These are phyloP conservation scores for Patiria pectinifera DNA, from an alignment of 53 echinoderm and acorn worm genomes.

Conservation along the genomic window DNA sequence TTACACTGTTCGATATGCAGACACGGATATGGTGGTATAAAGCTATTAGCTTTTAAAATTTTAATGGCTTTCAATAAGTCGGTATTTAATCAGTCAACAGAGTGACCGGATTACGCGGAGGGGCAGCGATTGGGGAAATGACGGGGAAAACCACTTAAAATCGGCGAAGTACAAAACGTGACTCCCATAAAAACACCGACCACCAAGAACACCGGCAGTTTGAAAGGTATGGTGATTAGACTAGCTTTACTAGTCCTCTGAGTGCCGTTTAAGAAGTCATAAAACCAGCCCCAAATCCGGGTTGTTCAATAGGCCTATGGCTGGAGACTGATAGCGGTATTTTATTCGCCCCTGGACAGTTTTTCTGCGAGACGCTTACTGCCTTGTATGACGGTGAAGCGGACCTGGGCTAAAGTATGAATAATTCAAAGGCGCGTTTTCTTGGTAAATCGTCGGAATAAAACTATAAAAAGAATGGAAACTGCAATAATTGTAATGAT, in stretches of 20 bases:
- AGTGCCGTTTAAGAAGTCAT: not conserved
- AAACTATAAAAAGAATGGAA: not conserved
- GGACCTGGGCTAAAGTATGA: not conserved
- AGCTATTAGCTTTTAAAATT: not conserved
- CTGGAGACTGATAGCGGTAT: not conserved
- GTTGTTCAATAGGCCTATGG: not conserved
- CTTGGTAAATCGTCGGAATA: not conserved
- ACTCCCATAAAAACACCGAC: not conserved
- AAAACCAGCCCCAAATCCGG: not conserved
- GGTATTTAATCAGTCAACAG: constrained; percentile 5
- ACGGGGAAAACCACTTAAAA: not conserved
- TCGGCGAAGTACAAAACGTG: not conserved
- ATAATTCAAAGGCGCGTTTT: not conserved
- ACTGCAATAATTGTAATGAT: not conserved
- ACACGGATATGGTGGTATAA: not conserved
- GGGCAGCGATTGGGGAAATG: not conserved
- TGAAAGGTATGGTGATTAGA: not conserved
- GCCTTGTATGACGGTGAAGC: not conserved
- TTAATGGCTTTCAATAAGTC: not conserved
- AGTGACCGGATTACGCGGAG: not conserved
- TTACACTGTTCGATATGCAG: too few relatives aligned
- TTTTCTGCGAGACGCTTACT: not conserved
- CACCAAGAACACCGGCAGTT: not conserved
- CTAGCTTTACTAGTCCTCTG: not conserved
- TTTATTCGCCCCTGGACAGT: not conserved